Conservation (phyloP, 1,140 invertebrate species). For the Drosophila novamexicana region DNA sequence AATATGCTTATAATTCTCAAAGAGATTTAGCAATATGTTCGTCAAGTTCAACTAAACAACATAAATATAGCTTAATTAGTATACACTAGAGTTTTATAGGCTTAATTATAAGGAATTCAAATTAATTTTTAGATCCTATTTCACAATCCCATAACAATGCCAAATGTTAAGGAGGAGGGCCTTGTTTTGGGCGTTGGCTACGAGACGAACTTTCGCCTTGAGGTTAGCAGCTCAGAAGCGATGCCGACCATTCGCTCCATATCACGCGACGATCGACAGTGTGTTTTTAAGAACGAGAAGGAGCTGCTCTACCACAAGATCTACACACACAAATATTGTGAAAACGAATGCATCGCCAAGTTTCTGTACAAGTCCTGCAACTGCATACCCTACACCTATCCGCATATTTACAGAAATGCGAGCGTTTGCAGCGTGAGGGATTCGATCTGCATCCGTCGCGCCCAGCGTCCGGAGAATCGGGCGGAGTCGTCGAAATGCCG, state of each 20-base stretch:
- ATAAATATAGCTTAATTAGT: too few species aligned
- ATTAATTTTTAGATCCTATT: constrained; percentile 84
- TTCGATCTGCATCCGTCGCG: constrained; percentile 40
- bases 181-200: constrained; percentile 88
- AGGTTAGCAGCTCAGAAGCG: constrained; percentile 88
- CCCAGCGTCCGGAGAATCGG: constrained; percentile 15
- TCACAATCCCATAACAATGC: constrained; percentile 90
- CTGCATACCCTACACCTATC: constrained; percentile 90
- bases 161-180: constrained; percentile 90
- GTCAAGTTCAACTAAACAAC: too few species aligned
- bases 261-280: constrained; percentile 87
- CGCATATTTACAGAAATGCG: constrained; percentile 75
- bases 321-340: constrained; percentile 86
- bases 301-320: constrained; percentile 86
- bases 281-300: constrained; percentile 89
- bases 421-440: constrained; percentile 54
- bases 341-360: constrained; percentile 89
- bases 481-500: constrained; percentile 37
- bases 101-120: too few species aligned
- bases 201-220: constrained; percentile 88
- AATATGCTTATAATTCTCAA: too few species aligned
- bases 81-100: too few species aligned
- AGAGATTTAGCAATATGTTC: too few species aligned
- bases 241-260: constrained; percentile 86
- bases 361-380: constrained; percentile 87